These are phyloP conservation scores for Cercocebus atys DNA, from an alignment of 2,113 vertebrate genomes.

Conservation along the genomic window DNA sequence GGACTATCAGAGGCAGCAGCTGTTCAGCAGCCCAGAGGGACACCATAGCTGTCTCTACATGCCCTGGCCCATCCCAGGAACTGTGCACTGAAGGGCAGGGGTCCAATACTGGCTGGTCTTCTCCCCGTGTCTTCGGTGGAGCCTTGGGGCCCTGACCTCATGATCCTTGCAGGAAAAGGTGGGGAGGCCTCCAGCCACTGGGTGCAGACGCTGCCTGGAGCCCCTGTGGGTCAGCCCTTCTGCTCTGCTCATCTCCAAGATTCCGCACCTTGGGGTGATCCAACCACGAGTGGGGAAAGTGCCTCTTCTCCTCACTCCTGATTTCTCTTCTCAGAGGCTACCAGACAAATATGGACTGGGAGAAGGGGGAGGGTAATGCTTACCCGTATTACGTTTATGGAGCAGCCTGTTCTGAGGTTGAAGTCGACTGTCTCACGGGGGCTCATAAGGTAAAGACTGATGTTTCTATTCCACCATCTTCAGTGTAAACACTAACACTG, in stretches of 20 bases:
- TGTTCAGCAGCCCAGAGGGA: not conserved
- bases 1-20: not conserved
- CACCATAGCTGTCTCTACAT: not conserved
- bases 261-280: accelerated
- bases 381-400: conserved; percentile 86
- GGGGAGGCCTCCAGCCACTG: not conserved
- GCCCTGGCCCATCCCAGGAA: not conserved
- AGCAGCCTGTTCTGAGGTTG: conserved; percentile 88
- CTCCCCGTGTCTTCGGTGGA: accelerated
- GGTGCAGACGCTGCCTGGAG: too few species aligned
- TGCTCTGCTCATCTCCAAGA: not conserved
- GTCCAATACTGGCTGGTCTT: not conserved
- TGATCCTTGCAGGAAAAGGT: not conserved
- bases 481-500: too few species aligned
- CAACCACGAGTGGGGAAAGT: not conserved
- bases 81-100: accelerated
- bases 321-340: conserved; percentile 83
- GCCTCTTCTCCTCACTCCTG: not conserved
- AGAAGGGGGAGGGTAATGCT: conserved; percentile 85
- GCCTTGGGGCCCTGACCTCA: too few species aligned
- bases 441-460: conserved; percentile 86
- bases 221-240: not conserved
- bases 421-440: conserved; percentile 91
- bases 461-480: not conserved
- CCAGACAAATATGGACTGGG: conserved; percentile 88